Conservation (phyloP, 2,113 vertebrate genomes). For the Eurypyga helias region DNA sequence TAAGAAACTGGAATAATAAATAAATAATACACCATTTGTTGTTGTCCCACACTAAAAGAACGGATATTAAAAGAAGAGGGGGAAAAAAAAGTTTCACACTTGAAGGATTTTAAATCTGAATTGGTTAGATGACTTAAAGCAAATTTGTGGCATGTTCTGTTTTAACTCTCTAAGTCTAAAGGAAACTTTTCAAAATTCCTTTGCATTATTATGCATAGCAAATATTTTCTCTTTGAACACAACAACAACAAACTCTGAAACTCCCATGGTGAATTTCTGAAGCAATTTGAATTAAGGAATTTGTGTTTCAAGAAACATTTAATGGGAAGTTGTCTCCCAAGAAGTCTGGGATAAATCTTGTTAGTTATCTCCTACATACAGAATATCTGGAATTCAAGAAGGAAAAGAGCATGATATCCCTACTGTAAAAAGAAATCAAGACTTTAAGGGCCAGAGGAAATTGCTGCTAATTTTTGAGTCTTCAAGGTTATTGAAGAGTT, state of each 20-base stretch:
- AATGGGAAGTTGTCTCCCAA: neutral
- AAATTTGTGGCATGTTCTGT: neutral
- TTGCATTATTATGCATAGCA: neutral
- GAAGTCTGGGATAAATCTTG: neutral
- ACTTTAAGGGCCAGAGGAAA: neutral
- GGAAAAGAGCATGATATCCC: neutral
- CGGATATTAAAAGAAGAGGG: rapidly evolving
- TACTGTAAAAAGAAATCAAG: neutral
- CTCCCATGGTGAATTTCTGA: neutral
- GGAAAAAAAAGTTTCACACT: neutral
- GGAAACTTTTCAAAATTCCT: neutral
- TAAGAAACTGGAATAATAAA: neutral
- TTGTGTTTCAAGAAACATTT: neutral
- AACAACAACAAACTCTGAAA: neutral
- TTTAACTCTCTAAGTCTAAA: neutral
- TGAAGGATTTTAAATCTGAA: neutral
- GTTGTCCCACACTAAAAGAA: neutral
- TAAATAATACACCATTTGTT: neutral
- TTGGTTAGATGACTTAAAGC: neutral
- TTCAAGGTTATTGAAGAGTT: neutral
- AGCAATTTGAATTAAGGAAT: neutral
- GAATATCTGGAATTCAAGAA: neutral
- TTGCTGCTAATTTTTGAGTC: neutral
- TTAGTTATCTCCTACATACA: neutral
- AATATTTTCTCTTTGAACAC: neutral